phyloP scores from a whole-genome alignment of 2,888 invertebrate species.

The Anagyrus pseudococci region DNA sequence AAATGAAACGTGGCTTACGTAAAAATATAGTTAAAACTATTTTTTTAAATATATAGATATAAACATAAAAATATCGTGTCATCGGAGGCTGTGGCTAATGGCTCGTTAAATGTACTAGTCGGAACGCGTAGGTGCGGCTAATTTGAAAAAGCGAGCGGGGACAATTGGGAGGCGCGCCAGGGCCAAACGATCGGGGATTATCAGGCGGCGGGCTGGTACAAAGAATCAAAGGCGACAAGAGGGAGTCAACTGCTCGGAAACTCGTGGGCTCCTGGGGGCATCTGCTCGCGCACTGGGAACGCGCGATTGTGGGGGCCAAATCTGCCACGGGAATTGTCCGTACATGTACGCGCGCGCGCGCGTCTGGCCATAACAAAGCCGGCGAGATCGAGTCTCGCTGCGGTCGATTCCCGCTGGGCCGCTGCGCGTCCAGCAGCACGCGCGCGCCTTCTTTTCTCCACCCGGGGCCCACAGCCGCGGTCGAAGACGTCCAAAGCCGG shows the following conservation, averaged over 20 bases:
- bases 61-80: too few species aligned
- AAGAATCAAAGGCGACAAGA: not conserved
- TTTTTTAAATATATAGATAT: too few species aligned
- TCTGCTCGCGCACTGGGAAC: not conserved
- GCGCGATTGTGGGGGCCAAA: constrained; percentile 46
- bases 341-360: constrained; percentile 53
- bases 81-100: too few species aligned
- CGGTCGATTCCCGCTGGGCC: not conserved
- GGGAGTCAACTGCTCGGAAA: too few species aligned
- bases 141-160: constrained; percentile 1
- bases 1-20: too few species aligned
- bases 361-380: constrained; percentile 55
- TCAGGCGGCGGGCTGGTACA: constrained; percentile 8
- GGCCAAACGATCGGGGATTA: constrained; percentile 31
- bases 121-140: too few species aligned
- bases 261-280: constrained; percentile 4
- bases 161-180: constrained; percentile 3
- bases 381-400: constrained; percentile 44
- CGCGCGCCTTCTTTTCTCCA: too few species aligned
- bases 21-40: too few species aligned
- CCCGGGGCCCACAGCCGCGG: too few species aligned
- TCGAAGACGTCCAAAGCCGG: too few species aligned
- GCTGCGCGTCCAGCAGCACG: not conserved
- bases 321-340: constrained; percentile 60
- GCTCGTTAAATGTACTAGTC: too few species aligned